Conservation (phyloP, 2,888 invertebrate species). For the Taphrorychus bicolor region DNA sequence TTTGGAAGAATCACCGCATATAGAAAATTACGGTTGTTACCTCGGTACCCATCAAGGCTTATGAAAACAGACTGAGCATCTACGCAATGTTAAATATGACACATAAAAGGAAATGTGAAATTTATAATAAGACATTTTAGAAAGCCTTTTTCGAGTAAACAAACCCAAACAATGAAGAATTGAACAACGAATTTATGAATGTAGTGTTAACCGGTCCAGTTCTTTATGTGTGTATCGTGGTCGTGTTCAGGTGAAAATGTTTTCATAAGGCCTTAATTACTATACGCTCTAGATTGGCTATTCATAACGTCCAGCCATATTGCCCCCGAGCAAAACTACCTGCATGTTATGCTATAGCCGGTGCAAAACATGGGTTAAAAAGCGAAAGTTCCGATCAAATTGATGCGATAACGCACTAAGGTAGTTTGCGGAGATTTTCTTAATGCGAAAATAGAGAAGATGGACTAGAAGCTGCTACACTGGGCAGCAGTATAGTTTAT, state of each 20-base stretch:
- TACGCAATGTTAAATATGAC: neutral
- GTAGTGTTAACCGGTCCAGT: neutral
- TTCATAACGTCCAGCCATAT: slow-evolving; percentile 35
- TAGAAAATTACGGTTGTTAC: slow-evolving; percentile 31
- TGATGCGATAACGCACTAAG: neutral
- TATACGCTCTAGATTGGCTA: slow-evolving; percentile 32
- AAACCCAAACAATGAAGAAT: neutral
- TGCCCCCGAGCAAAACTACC: slow-evolving; percentile 31
- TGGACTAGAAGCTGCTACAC: too few relatives aligned
- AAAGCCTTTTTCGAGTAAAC: neutral
- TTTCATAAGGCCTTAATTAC: slow-evolving; percentile 16
- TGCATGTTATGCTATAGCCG: slow-evolving; percentile 28
- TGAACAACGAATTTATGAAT: neutral
- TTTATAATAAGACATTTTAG: neutral
- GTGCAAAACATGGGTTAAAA: slow-evolving; percentile 33
- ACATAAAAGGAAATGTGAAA: neutral
- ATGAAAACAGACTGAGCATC: slow-evolving; percentile 3
- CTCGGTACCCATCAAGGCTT: slow-evolving; percentile 5
- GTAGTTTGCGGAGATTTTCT: too few relatives aligned
- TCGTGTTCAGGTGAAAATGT: neutral
- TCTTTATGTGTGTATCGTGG: neutral
- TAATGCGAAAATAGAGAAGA: too few relatives aligned
- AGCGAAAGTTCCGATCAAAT: slow-evolving; percentile 20
- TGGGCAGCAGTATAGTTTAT: too few relatives aligned
- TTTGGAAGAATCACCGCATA: slow-evolving; percentile 23